These are phyloP conservation scores for Perca schrenkii DNA, from an alignment of 2,113 vertebrate species.

Conservation along the genomic window DNA sequence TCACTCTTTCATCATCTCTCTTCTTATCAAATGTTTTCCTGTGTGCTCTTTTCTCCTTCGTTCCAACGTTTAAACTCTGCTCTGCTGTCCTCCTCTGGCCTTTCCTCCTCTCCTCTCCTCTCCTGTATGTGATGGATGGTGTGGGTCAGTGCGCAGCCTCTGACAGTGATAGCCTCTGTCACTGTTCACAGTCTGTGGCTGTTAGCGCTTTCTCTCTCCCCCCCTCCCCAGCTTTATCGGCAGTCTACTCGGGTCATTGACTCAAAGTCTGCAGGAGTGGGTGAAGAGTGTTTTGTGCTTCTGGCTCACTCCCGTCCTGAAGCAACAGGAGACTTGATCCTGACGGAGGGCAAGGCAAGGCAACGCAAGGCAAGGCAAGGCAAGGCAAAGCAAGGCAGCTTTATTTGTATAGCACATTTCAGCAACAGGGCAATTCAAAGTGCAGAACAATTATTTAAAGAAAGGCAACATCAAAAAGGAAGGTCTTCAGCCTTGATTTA, in stretches of 20 bases:
- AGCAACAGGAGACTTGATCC: conserved; percentile 36
- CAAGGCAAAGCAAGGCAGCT: no score
- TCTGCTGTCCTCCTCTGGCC: neutral
- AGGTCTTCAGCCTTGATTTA: no score
- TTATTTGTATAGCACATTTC: no score
- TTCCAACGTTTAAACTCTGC: conserved; percentile 5
- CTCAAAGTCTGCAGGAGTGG: conserved; percentile 22
- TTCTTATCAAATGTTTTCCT: conserved; percentile 32
- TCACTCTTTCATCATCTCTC: conserved; percentile 4
- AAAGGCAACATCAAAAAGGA: no score
- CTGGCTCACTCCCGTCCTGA: neutral
- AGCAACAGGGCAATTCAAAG: no score
- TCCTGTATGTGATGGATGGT: conserved; percentile 65
- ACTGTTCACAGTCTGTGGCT: conserved; percentile 55
- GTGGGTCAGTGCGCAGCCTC: conserved; percentile 58
- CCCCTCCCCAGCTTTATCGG: conserved; percentile 45
- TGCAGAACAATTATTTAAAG: no score
- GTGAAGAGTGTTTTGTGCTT: neutral
- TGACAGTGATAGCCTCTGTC: conserved; percentile 74
- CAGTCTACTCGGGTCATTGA: conserved; percentile 54
- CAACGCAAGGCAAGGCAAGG: no score
- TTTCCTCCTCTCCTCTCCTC: conserved; percentile 15
- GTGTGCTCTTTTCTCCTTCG: conserved; percentile 3
- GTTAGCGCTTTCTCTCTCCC: conserved; percentile 37
- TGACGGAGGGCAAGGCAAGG: conserved; percentile 9